These are phyloP conservation scores for Gryon sp. DNA, from an alignment of 1,140 invertebrate species.

Conservation along the genomic window DNA sequence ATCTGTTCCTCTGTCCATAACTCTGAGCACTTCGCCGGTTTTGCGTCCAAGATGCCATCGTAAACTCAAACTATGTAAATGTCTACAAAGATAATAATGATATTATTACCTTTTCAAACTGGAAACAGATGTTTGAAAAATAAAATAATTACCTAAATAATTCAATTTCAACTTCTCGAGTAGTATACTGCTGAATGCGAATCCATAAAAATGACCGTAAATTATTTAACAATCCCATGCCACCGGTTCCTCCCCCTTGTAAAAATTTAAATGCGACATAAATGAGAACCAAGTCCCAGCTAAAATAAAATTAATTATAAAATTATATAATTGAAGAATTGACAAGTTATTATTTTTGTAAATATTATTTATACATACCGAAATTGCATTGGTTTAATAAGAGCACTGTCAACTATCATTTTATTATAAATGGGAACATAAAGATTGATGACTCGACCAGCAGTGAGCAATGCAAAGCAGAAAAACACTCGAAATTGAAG, in stretches of 20 bases:
- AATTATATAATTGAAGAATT: slow-evolving; percentile 7
- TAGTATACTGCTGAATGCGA: slow-evolving; percentile 96
- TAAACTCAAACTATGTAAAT: slow-evolving; percentile 91
- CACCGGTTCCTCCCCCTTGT: slow-evolving; percentile 93
- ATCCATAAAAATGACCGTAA: slow-evolving; percentile 96
- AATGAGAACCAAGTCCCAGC: slow-evolving; percentile 93
- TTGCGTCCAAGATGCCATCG: slow-evolving; percentile 95
- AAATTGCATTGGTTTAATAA: slow-evolving; percentile 73
- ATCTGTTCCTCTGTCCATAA: slow-evolving; percentile 97
- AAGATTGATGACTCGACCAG: slow-evolving; percentile 93
- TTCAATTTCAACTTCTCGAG: slow-evolving; percentile 90
- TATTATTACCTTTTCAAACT: too few relatives aligned
- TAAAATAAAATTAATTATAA: slow-evolving; percentile 56
- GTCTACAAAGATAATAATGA: slow-evolving; percentile 77
- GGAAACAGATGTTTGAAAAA: slow-evolving; percentile 6
- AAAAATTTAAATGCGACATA: slow-evolving; percentile 94
- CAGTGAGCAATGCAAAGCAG: slow-evolving; percentile 88
- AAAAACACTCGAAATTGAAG: slow-evolving; percentile 92
- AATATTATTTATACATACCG: slow-evolving; percentile 60
- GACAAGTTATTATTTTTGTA: too few relatives aligned
- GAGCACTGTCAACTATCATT: slow-evolving; percentile 83
- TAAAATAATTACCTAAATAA: slow-evolving; percentile 71
- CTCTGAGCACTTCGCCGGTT: slow-evolving; percentile 95
- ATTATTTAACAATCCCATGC: slow-evolving; percentile 96
- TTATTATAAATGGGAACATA: slow-evolving; percentile 97